Evolutionary conservation across 2,888 invertebrate species (phyloP).

Genomic region (Agrilus cyanescens): DNA sequence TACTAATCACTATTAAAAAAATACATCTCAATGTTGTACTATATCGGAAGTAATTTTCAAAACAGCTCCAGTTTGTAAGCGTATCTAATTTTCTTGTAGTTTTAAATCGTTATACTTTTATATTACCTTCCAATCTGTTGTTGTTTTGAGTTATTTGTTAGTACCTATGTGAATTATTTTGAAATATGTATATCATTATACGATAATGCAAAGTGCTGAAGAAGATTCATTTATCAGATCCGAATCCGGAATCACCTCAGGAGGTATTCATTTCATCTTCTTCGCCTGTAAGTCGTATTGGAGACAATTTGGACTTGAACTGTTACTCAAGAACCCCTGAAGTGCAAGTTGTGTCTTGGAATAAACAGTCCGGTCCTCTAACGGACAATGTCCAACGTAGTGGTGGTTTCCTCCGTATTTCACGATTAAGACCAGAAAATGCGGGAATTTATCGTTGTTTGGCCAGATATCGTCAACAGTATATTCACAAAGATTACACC

Average conservation of each 20-base stretch:
- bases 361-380: constrained; percentile 42
- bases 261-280: constrained; percentile 30
- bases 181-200: too few relatives aligned
- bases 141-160: too few relatives aligned
- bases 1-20: too few relatives aligned
- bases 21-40: too few relatives aligned
- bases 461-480: constrained; percentile 35
- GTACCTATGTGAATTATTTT: too few relatives aligned
- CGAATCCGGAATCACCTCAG: constrained; percentile 12
- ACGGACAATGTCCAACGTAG: constrained; percentile 46
- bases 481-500: constrained; percentile 44
- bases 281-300: constrained; percentile 40
- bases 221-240: background rate
- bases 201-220: too few relatives aligned
- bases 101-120: too few relatives aligned
- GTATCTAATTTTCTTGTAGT: too few relatives aligned
- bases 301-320: constrained; percentile 49
- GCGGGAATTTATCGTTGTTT: constrained; percentile 58
- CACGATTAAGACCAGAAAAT: constrained; percentile 46
- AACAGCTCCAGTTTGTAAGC: too few relatives aligned
- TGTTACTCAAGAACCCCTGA: constrained; percentile 47
- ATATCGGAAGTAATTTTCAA: too few relatives aligned
- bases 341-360: constrained; percentile 47
- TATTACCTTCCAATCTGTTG: too few relatives aligned
- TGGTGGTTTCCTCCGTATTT: constrained; percentile 44